Conservation (phyloP, 2,888 invertebrate species). For the Caenorhabditis japonica region DNA sequence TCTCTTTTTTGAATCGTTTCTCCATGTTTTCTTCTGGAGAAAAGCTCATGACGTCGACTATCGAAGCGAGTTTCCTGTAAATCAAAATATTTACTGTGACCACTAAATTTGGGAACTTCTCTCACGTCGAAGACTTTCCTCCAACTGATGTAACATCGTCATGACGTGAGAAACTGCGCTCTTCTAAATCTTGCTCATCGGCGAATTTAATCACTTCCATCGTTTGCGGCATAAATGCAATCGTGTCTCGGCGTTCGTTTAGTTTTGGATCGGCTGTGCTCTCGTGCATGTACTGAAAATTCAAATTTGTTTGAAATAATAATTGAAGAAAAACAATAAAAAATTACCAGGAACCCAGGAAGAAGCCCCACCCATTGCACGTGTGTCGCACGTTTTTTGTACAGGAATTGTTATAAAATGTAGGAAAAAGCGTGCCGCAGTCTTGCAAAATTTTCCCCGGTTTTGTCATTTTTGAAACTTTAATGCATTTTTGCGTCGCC, state of each 20-base stretch:
- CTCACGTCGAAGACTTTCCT: conserved; percentile 29
- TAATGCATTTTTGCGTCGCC: too few relatives aligned
- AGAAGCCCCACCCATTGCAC: too few relatives aligned
- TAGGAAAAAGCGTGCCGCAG: too few relatives aligned
- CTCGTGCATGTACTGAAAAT: conserved; percentile 75
- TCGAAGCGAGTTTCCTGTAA: conserved; percentile 45
- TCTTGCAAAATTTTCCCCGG: too few relatives aligned
- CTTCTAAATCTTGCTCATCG: conserved; percentile 71
- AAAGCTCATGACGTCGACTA: conserved; percentile 59
- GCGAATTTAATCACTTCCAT: conserved; percentile 64
- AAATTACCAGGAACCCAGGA: neutral
- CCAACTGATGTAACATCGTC: conserved; percentile 58
- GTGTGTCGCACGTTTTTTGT: too few relatives aligned
- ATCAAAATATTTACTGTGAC: neutral
- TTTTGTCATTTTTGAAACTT: too few relatives aligned
- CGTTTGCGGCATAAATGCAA: conserved; percentile 75
- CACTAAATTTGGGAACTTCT: too few relatives aligned
- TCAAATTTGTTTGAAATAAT: neutral
- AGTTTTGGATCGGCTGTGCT: conserved; percentile 47
- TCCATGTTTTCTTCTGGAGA: conserved; percentile 60
- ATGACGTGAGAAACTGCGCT: conserved; percentile 57
- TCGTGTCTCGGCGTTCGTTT: conserved; percentile 73
- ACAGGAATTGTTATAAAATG: too few relatives aligned
- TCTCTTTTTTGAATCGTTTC: conserved; percentile 55
- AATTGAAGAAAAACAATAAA: neutral